These are phyloP conservation scores for Bombylius major DNA, from an alignment of 2,888 invertebrate species.

Conservation along the genomic window DNA sequence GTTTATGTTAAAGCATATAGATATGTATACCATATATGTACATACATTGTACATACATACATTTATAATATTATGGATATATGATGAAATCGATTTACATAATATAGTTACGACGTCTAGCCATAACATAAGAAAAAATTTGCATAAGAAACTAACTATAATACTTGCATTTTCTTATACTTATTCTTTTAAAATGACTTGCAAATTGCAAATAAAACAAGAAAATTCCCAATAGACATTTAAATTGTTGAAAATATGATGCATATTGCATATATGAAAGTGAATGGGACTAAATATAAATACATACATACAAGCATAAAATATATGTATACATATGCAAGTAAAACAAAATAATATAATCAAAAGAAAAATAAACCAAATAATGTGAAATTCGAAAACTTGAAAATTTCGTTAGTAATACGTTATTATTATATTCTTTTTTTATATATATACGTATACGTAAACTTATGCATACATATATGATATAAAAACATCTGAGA, in stretches of 20 bases:
- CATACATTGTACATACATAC: not conserved
- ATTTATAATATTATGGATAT: not conserved
- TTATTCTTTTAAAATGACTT: not conserved
- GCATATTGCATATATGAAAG: not conserved
- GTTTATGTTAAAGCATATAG: not conserved
- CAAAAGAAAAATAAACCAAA: not conserved
- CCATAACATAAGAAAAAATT: not conserved
- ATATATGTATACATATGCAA: not conserved
- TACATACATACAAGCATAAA: not conserved
- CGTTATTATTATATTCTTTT: too few species aligned
- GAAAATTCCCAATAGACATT: not conserved
- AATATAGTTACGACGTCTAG: not conserved
- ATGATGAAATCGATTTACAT: not conserved
- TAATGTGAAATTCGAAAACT: too few species aligned
- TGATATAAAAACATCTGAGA: too few species aligned
- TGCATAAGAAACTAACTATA: not conserved
- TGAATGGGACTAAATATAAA: not conserved
- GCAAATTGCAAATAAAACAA: not conserved
- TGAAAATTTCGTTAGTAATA: too few species aligned
- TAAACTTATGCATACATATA: too few species aligned
- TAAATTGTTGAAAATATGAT: not conserved
- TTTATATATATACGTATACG: too few species aligned
- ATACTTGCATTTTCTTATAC: not conserved
- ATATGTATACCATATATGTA: not conserved
- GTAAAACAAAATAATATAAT: too few species aligned